phyloP scores from a whole-genome alignment of 1,140 invertebrate species.

The Ceratosolen solmsi region DNA sequence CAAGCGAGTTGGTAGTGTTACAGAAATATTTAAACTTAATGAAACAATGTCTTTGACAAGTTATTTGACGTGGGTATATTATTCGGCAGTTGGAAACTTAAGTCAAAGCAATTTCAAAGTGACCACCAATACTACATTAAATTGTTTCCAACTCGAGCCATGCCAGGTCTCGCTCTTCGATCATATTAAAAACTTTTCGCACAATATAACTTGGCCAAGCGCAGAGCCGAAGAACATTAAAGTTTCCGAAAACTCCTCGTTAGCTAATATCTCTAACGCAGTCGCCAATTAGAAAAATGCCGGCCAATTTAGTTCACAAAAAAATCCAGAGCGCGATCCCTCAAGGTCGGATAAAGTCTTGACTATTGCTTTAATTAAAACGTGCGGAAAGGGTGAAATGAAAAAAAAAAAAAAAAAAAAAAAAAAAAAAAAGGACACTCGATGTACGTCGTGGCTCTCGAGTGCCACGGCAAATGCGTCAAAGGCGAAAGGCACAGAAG shows the following conservation, averaged over 20 bases:
- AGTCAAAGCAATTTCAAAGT: constrained; percentile 24
- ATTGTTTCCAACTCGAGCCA: not conserved
- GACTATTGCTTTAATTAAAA: not conserved
- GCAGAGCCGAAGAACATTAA: not conserved
- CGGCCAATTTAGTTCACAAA: not conserved
- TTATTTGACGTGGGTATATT: constrained; percentile 29
- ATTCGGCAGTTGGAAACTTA: constrained; percentile 29
- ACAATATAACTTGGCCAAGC: not conserved
- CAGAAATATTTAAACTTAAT: not conserved
- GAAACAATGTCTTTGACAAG: constrained; percentile 40
- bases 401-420: not conserved
- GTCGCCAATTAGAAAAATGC: not conserved
- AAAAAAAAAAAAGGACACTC: too few relatives aligned
- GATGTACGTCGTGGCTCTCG: too few relatives aligned
- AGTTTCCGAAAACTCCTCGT: not conserved
- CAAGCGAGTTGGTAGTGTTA: not conserved
- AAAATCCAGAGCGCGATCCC: not conserved
- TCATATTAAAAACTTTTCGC: not conserved
- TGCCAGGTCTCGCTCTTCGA: not conserved
- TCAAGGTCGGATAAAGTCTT: constrained; percentile 12
- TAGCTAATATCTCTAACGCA: not conserved
- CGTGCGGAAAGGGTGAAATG: not conserved
- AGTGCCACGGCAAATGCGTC: not conserved
- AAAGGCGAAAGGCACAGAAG: not conserved
- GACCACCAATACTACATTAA: constrained; percentile 32